Base-by-base conservation (phyloP, 1,140 invertebrate genomes). In the Habropoda laboriosa region DNA sequence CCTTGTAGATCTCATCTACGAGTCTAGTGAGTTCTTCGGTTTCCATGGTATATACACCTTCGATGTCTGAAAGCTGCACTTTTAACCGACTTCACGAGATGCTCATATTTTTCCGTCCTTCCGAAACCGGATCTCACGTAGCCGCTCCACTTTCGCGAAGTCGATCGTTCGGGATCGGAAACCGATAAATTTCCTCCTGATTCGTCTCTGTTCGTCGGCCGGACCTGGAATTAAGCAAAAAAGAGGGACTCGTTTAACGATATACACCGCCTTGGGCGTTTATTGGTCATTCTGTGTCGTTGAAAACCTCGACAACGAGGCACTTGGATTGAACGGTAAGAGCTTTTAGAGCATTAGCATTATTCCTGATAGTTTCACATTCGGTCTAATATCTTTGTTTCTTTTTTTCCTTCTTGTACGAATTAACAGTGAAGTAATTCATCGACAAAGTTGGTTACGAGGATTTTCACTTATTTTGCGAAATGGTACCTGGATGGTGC, bases 1-100 rank as follows among this genome's bases (percentile, higher is more conserved):
- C 97, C 96, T 97, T 97, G 91, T 97, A 97, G 88, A 97, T 97
- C 87, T 96, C 96, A 94, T 97, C 97, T 83, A 97, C 97, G 86
- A 97, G 96, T 94, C 96, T 97, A 87, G 96, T 97, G 85, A 97
- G 95, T 93, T 97, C 97, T 92, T 97, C 96, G 86, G 96, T 96
- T 94, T 97, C 96, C 96, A 97, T 97, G 82, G 83, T 89, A 70
- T n/a, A 38, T 66, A 79, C 66, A 78, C 82, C 60, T 86, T 79
- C 82, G 83, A 80, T 73, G 82, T 74, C 81, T 89, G 55, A 87
- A 83, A 88, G 90, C 87, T 87, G 86, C 75, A 82, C 64, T 85
- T 81, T 68, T 38, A 60, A 49, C 80, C 79, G 87, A 84, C 89
- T 91, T 92, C 87, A 89, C 90, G 83, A 88, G 84, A 89, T 91